Evolutionary conservation across 2,888 invertebrate species (phyloP).

Genomic region (Gibbula magus): DNA sequence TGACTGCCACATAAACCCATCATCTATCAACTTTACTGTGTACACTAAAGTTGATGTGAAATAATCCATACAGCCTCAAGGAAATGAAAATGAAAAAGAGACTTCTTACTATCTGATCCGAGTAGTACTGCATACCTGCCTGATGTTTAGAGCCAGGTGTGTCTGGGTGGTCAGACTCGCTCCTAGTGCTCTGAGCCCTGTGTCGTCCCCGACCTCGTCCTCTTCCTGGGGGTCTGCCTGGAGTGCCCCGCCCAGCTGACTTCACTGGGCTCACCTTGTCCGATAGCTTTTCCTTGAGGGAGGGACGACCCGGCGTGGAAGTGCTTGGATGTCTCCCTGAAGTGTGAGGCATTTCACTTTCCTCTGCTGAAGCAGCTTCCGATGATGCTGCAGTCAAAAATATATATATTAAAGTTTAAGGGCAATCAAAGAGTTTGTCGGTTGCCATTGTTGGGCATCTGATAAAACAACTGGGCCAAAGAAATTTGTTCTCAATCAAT

Average conservation of each 20-base stretch:
- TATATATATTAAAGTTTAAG: constrained; percentile 13
- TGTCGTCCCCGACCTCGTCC: constrained; percentile 48
- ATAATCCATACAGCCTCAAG: no score
- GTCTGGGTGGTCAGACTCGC: constrained; percentile 50
- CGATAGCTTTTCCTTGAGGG: constrained; percentile 2
- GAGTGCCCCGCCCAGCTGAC: constrained; percentile 36
- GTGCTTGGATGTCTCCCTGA: constrained; percentile 21
- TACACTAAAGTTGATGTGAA: no score
- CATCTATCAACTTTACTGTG: no score
- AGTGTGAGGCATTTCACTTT: constrained; percentile 34
- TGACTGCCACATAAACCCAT: no score
- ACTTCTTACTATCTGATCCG: constrained; percentile 17
- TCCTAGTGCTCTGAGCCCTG: constrained; percentile 41
- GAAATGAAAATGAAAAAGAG: not conserved
- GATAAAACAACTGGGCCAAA: no score
- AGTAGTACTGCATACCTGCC: constrained; percentile 28
- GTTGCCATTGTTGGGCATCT: no score
- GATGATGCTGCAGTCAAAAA: constrained; percentile 25
- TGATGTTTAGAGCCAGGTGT: constrained; percentile 30
- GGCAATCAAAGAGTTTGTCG: no score
- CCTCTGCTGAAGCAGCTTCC: constrained; percentile 31
- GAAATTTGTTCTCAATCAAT: no score
- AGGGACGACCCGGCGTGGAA: constrained; percentile 15
- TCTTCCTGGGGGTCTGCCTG: constrained; percentile 28
- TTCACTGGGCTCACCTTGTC: not conserved